Base-by-base conservation (phyloP, 1,140 invertebrate species). In the Temnothorax nylanderi region DNA sequence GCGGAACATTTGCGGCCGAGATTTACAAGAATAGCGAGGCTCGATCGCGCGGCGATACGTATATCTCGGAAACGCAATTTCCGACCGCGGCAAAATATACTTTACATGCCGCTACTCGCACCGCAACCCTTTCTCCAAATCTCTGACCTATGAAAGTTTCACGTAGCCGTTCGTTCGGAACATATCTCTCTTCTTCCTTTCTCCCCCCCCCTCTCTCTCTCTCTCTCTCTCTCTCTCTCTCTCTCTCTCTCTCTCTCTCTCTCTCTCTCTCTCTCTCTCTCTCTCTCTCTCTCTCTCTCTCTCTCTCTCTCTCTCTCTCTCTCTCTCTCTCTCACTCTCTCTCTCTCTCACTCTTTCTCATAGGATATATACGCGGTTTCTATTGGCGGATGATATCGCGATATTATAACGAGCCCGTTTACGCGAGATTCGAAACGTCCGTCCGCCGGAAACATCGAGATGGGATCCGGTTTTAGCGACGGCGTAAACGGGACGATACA, bases 61-160 rank as follows among this genome's bases (percentile, higher is more conserved):
- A 60, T 75, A 84, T 62, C 69, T 75, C 26, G 69, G 41, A 74
- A 84, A 84, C 26, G 80, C 80, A 84, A 84, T 84, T 84, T 60
- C 69, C 80, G 71, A 60, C 2, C 34, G 77, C 62, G 32, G 34
- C 78, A 44, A 34, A 37, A 44, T 47, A 60, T 47, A 82, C 78
- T 82, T 74, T 74, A 64, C 69, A 60, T 11, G 13, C 32, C 26
- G 41, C 64, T 37, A 47, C 13, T 37, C 21, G 41, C 32, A 1
- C 21, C 10, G 18, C 62, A n/a, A 13, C 5, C 41, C 16, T 60
- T 44, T 71, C 51, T 11, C 26, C 41, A 54, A 84, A 84, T 84
- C 56, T 60, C 80, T 62, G 80, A 84, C 26, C 69, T 62, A 60
- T 34, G 44, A 47, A 74, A 58, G 67, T 74, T 47, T 60, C 5